A percentile compares a stretch with the other conserved stretches of the same genome.
These are phyloP conservation scores for Enteromius fasciolatus DNA, from an alignment of 2,797 vertebrate genomes.

Conservation along the genomic window DNA sequence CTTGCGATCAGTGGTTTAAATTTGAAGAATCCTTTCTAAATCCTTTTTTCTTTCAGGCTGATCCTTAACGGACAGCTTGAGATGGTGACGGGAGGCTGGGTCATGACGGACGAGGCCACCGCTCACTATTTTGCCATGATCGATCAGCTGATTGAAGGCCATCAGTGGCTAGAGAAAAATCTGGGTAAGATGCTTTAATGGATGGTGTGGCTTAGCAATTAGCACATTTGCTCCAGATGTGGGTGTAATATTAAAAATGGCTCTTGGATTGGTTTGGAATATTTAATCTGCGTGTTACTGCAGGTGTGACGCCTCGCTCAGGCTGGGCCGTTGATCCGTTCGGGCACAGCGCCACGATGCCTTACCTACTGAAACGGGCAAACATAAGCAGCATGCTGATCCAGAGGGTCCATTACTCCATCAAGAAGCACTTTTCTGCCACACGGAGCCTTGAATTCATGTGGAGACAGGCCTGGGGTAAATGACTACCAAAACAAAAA, in stretches of 20 bases:
- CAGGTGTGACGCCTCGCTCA: slow-evolving; percentile 85
- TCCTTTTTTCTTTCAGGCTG: slow-evolving; percentile 71
- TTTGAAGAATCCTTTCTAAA: slow-evolving; percentile 4
- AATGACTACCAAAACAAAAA: slow-evolving; percentile 40
- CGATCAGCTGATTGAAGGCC: slow-evolving; percentile 97
- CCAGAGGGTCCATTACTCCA: slow-evolving; percentile 93
- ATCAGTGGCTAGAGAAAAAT: slow-evolving; percentile 97
- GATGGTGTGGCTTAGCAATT: background rate
- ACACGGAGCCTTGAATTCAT: slow-evolving; percentile 95
- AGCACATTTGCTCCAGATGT: background rate
- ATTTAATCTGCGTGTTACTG: slow-evolving; percentile 1
- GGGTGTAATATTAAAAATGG: background rate
- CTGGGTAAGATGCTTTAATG: slow-evolving; percentile 76
- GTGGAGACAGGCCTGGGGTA: slow-evolving; percentile 98
- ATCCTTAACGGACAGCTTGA: slow-evolving; percentile 88
- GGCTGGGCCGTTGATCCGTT: slow-evolving; percentile 98
- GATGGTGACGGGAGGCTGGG: slow-evolving; percentile 97
- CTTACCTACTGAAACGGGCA: slow-evolving; percentile 91
- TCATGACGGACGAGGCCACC: slow-evolving; percentile 97
- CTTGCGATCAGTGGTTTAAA: slow-evolving; percentile 40
- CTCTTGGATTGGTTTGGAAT: background rate
- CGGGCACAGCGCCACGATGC: slow-evolving; percentile 94
- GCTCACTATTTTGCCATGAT: slow-evolving; percentile 96
- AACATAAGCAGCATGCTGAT: slow-evolving; percentile 98
- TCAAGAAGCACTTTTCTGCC: slow-evolving; percentile 96